Evolutionary conservation across 2,888 invertebrate species (phyloP), one percentile per base, ranked within the genome.

Genomic region (Proisotoma minuta): DNA sequence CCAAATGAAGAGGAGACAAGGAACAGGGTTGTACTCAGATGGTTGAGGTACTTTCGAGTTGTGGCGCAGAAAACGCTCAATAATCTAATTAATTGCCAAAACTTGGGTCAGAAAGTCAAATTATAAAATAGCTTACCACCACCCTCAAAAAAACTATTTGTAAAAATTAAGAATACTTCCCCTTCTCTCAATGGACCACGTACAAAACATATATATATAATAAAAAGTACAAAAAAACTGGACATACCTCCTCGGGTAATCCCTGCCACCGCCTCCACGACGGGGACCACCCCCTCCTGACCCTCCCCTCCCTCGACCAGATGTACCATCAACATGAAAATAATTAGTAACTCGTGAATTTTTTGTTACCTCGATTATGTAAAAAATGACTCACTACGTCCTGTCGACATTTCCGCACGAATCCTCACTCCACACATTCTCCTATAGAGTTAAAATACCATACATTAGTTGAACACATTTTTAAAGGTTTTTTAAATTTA

Each of bases 331-430:
- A 47, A 27, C n/a, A 12, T 27, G 20, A 27, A 49, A 22, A 58
- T n/a, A 29, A 49, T 5, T 18, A n/a, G 20, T 59, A 48, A 1
- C 64, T 57, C 10, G 64, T 60, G 52, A 60, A 60, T 3, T 69
- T 69, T 10, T 81, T 78, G 62, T 84, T 84, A 69, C 85, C 86
- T 60, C 86, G 87, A 73, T 8, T 34, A 34, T 34, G 34, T 34
- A 34, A 34, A 34, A 34, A 34, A 34, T 15, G 84, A 84, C 57
- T 89, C 82, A 59, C 89, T 89, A 72, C 90, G 84, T 1, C 92
- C 92, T 69, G 88, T 91, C 0, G 92, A 92, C 93, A 94, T 93
- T 81, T 94, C 93, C 23, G 93, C 92, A 66, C 92, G 84, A 57
- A 93, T 89, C 75, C 92, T 84, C 27, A 90, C 88, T 10, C 93